Conservation (phyloP, 2,113 vertebrate species). For the Chloropsis hardwickii region DNA sequence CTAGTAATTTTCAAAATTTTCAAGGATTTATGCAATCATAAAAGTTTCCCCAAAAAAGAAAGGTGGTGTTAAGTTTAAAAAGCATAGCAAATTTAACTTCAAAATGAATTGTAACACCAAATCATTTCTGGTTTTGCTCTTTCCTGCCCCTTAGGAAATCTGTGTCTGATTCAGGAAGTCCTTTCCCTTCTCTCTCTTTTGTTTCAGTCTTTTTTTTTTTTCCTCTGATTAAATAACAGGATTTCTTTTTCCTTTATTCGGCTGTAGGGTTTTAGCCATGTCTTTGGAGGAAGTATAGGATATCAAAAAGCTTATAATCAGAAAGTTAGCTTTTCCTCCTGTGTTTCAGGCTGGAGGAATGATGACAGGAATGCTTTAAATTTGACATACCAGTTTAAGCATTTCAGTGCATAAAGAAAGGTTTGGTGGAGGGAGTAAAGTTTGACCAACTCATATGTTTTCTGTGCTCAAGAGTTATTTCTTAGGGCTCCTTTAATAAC, state of each 20-base stretch:
- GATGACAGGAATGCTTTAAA: not conserved
- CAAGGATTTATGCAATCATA: not conserved
- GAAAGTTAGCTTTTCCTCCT: not conserved
- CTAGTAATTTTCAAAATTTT: not conserved
- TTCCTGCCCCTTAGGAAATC: not conserved
- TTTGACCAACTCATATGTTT: not conserved
- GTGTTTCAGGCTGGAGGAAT: not conserved
- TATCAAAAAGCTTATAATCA: not conserved
- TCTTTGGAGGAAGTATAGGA: not conserved
- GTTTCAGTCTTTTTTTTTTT: not conserved
- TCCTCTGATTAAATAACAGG: not conserved
- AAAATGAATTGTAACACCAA: not conserved
- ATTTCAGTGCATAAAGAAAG: not conserved
- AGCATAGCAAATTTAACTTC: not conserved
- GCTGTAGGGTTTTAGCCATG: not conserved
- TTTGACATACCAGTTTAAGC: not conserved
- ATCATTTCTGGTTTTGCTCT: not conserved
- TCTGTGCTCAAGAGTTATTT: not conserved
- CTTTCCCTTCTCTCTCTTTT: not conserved
- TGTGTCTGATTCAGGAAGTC: constrained; percentile 12
- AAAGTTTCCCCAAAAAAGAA: not conserved
- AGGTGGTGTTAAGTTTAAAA: not conserved
- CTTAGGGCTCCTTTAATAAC: not conserved
- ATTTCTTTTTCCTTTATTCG: not conserved
- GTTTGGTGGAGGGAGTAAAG: not conserved